A percentile compares a stretch with the other conserved stretches of the same genome.
These are phyloP conservation scores for Iguana delicatissima DNA, from an alignment of 2,797 vertebrate species.

Conservation along the genomic window DNA sequence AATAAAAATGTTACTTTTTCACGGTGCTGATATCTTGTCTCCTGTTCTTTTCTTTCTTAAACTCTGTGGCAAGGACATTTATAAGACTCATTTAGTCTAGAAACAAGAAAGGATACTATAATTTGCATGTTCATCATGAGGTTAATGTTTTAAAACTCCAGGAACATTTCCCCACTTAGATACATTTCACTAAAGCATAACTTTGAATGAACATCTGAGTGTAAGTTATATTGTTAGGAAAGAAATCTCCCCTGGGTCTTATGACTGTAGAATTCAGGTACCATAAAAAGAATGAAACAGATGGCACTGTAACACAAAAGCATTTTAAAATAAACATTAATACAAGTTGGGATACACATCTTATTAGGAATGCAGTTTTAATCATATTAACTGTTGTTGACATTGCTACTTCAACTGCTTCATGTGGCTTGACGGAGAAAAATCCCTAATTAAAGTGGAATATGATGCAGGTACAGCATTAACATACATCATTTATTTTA, in stretches of 20 bases:
- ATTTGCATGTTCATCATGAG: slow-evolving; percentile 39
- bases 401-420: slow-evolving; percentile 74
- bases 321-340: slow-evolving; percentile 82
- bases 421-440: slow-evolving; percentile 65
- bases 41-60: slow-evolving; percentile 31
- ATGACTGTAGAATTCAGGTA: slow-evolving; percentile 71
- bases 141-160: slow-evolving; percentile 64
- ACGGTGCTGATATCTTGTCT: slow-evolving; percentile 35
- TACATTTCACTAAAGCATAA: slow-evolving; percentile 65
- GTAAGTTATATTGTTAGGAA: slow-evolving; percentile 67
- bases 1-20: slow-evolving; percentile 64
- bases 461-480: slow-evolving; percentile 72
- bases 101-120: slow-evolving; percentile 26
- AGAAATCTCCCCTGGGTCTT: slow-evolving; percentile 72
- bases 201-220: slow-evolving; percentile 71
- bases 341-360: slow-evolving; percentile 74
- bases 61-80: slow-evolving; percentile 48
- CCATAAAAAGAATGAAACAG: slow-evolving; percentile 76
- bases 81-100: slow-evolving; percentile 51
- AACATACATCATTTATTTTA: slow-evolving; percentile 74
- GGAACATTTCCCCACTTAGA: slow-evolving; percentile 58
- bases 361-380: slow-evolving; percentile 78
- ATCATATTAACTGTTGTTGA: slow-evolving; percentile 80
- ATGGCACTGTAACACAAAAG: slow-evolving; percentile 72
- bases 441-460: slow-evolving; percentile 70